Evolutionary conservation across 1,140 invertebrate genomes (phyloP), one percentile per base, ranked within the genome.

Genomic region (Harlomillsia oculata): DNA sequence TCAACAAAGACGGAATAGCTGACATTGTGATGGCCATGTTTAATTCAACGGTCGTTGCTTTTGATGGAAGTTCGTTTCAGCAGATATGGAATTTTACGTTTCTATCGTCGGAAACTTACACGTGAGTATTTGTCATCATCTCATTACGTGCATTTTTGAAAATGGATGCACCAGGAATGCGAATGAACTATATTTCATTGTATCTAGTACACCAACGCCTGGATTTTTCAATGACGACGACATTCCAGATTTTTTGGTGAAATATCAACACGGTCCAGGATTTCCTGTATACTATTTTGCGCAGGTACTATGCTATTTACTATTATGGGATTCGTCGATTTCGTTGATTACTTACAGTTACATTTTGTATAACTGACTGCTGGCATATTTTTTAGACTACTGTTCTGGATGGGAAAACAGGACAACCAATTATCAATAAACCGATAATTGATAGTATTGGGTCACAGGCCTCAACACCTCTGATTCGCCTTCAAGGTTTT

Each of bases 221-320:
- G 86, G 84, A 5, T 88, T 82, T 69, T 91, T 85, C 62, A 85
- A 89, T 68, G 77, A 81, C 59, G 87, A 90, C 68, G 74, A 81
- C 55, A 71, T 84, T n/a, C 86, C 86, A 0, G 87, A 90, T 67
- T 86, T 91, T 63, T 76, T 89, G 71, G 77, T 91, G 0, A 85
- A 87, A 65, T 86, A 85, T 67, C 80, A 85, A 66, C 77, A 78
- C 56, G 85, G 84, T 1, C 80, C 82, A 1, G 83, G 80, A 8
- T 87, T 80, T 70, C 83, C 84, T 1, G 72, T 82, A 0, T 87
- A 86, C 69, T 87, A 85, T 70, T 82, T 84, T 63, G 83, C 85
- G 5, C 72, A 81, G 69, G 80, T 81, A 68, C 14, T 8, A 16
- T 21, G 44, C 13, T n/a, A n/a, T n/a, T n/a, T n/a, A n/a, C n/a